Base-by-base conservation (phyloP, 2,797 vertebrate species). In the Poeciliopsis presidionis region DNA sequence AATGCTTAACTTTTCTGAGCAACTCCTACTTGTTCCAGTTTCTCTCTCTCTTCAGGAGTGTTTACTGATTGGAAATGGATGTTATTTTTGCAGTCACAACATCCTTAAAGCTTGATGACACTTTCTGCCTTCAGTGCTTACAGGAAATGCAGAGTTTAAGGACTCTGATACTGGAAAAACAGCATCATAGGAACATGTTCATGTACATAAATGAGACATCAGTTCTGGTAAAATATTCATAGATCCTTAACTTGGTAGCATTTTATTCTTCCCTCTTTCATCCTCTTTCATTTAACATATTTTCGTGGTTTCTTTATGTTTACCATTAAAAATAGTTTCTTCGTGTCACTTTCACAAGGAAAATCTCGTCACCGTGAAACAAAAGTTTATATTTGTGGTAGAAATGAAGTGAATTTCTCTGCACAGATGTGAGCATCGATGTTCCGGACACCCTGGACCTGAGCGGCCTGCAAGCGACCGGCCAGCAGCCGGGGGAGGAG, bases 401-500 rank as follows among this genome's bases (percentile, higher is more conserved):
- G 63, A 69, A 43, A 69, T 43, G 22, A 43, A 45, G 12, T 45
- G 67, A 20, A 11, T 46, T 73, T 18, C 28, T 72, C 8, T 46
- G n/a, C 63, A 36, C 92, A 99, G 98, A 99, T 43, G 98, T 99
- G 87, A 99, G 97, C 92, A 99, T 99, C 30, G 98, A 99, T 63
- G 97, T 98, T 94, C 98, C 98, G 0, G 98, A 99, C 72, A 96
- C 97, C 73, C 94, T 99, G 91, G 98, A 99, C 90, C 96, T 99
- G 88, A 97, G 97, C 16, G 95, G 95, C 0, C 94, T 99, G 74
- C 95, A 93, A 84, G 98, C 97, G 45, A 96, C 90, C 0, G 98
- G 98, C 85, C 96, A 98, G 89, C 98, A 98, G 88, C 97, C 97
- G 0, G 98, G 97, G 77, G 98, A 99, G 94, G 98, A 99, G 93